Evolutionary conservation across 2,113 vertebrate species (phyloP).

Genomic region (Larimichthys crocea): DNA sequence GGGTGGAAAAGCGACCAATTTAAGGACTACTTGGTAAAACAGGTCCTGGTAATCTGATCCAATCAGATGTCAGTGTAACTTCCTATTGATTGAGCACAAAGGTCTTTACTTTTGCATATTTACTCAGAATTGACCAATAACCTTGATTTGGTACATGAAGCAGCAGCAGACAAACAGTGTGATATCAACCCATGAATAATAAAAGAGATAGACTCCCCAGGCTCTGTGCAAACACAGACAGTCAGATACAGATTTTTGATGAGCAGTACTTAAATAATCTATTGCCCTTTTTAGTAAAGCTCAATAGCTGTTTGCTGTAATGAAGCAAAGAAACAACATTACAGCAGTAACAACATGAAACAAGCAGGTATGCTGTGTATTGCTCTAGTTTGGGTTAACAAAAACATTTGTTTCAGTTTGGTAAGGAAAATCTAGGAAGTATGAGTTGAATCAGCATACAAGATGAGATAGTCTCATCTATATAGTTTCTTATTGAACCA

Average conservation of each 20-base stretch:
- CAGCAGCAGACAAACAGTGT: neutral
- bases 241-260: neutral
- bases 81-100: conserved; percentile 70
- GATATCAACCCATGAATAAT: conserved; percentile 5
- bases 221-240: conserved; percentile 5
- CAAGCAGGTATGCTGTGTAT: neutral
- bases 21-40: conserved; percentile 21
- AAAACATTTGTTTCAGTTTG: neutral
- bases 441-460: neutral
- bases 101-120: conserved; percentile 68
- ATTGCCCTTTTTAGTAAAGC: neutral
- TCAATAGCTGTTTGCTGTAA: neutral
- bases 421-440: neutral
- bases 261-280: neutral
- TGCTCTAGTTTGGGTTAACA: neutral
- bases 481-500: neutral
- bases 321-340: neutral
- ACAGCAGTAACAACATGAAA: neutral
- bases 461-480: neutral
- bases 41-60: conserved; percentile 25
- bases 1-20: neutral
- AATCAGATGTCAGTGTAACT: conserved; percentile 46
- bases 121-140: conserved; percentile 63
- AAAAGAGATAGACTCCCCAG: neutral
- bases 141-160: conserved; percentile 29